phyloP scores from a whole-genome alignment of 2,888 invertebrate species.

The Thereva nobilitata region DNA sequence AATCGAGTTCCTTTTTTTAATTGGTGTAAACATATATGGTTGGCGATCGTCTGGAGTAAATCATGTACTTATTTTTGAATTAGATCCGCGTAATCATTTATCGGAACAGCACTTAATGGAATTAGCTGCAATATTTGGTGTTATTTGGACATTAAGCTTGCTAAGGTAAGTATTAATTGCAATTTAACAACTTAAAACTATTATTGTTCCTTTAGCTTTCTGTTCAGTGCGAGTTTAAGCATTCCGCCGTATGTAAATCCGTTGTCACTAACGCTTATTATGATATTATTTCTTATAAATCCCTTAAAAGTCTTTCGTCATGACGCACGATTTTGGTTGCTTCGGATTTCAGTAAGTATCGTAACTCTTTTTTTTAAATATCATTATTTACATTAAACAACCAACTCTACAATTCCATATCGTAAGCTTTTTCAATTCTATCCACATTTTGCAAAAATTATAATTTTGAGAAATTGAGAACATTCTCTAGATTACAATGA shows the following conservation, averaged over 20 bases:
- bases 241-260: slow-evolving; percentile 95
- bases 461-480: no score
- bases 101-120: slow-evolving; percentile 96
- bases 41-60: slow-evolving; percentile 98
- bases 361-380: slow-evolving; percentile 39
- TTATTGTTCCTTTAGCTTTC: slow-evolving; percentile 46
- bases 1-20: slow-evolving; percentile 89
- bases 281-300: slow-evolving; percentile 86
- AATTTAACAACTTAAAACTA: slow-evolving; percentile 15
- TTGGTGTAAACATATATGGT: slow-evolving; percentile 95
- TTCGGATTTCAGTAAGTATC: slow-evolving; percentile 79
- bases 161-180: slow-evolving; percentile 73
- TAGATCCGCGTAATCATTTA: slow-evolving; percentile 92
- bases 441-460: no score
- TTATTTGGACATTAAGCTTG: slow-evolving; percentile 91
- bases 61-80: slow-evolving; percentile 95
- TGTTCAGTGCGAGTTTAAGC: slow-evolving; percentile 76
- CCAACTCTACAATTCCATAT: no score
- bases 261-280: slow-evolving; percentile 77
- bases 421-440: no score
- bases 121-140: slow-evolving; percentile 88
- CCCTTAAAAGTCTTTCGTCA: slow-evolving; percentile 90
- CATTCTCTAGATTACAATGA: no score
- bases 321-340: slow-evolving; percentile 92
- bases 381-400: slow-evolving; percentile 34